Conservation (phyloP, 2,888 invertebrate genomes). For the Hypomecis punctinalis region DNA sequence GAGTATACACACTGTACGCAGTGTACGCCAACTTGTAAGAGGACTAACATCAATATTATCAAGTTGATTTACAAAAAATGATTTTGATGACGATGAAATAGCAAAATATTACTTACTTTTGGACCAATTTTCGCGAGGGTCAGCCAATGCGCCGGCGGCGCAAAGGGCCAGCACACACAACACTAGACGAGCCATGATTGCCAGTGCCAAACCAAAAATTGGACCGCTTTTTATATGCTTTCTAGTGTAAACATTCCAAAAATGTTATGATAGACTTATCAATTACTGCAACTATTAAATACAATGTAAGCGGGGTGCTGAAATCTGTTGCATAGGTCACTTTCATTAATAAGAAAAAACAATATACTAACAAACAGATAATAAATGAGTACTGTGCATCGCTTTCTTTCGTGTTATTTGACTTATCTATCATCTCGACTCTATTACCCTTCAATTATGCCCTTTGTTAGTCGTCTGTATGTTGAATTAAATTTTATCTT, state of each 20-base stretch:
- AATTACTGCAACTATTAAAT: not conserved
- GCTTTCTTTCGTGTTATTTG: not conserved
- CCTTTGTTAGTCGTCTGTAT: not conserved
- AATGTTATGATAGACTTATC: slow-evolving; percentile 1
- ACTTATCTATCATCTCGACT: not conserved
- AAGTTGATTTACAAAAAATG: not conserved
- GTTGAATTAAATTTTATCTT: not conserved
- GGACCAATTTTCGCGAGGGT: slow-evolving; percentile 45
- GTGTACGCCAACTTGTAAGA: too few species aligned
- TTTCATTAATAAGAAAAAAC: not conserved
- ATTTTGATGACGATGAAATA: not conserved
- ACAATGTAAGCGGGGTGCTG: not conserved
- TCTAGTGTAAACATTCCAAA: slow-evolving; percentile 10
- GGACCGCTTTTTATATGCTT: slow-evolving; percentile 32
- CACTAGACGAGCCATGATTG: slow-evolving; percentile 54
- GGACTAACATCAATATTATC: too few species aligned
- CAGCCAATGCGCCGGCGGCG: slow-evolving; percentile 60
- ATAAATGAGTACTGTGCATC: not conserved
- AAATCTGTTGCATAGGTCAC: not conserved
- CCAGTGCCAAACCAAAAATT: slow-evolving; percentile 31
- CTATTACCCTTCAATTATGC: not conserved
- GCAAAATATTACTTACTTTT: slow-evolving; percentile 33
- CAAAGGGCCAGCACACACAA: slow-evolving; percentile 50
- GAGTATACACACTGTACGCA: too few species aligned
- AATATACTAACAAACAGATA: not conserved